phyloP scores from a whole-genome alignment of 2,888 invertebrate genomes.

The Hirtodrosophila trivittata region DNA sequence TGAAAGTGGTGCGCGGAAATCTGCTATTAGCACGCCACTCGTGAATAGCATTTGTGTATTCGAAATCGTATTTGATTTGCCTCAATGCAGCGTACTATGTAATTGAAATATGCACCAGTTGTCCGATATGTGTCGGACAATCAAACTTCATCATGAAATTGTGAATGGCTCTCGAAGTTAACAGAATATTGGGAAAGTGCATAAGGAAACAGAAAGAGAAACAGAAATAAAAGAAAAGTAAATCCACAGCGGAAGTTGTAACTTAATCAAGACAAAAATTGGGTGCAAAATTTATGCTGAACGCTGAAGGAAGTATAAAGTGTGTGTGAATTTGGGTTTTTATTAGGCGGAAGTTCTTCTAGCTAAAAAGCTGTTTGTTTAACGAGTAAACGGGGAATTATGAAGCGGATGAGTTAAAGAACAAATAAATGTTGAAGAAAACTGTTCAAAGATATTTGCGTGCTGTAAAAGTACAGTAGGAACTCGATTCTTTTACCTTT shows the following conservation, averaged over 20 bases:
- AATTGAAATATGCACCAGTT: conserved; percentile 29
- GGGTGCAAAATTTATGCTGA: conserved; percentile 17
- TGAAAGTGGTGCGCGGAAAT: conserved; percentile 46
- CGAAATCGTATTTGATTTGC: conserved; percentile 18
- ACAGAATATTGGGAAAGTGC: conserved; percentile 1
- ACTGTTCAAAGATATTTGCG: no score
- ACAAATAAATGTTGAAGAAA: no score
- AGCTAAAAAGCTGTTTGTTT: no score
- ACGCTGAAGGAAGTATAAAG: conserved; percentile 14
- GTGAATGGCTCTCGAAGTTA: conserved; percentile 10
- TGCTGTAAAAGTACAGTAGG: no score
- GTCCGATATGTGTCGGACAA: background rate
- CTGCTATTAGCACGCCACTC: conserved; percentile 50
- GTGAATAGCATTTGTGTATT: conserved; percentile 34
- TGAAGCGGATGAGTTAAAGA: no score
- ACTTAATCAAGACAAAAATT: conserved; percentile 21
- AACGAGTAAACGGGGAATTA: no score
- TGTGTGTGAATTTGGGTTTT: conserved; percentile 15
- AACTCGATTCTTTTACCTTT: no score
- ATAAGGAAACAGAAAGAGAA: background rate
- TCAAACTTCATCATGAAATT: conserved; percentile 14
- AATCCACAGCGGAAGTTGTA: conserved; percentile 36
- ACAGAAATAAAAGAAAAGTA: conserved; percentile 2
- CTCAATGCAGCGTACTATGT: conserved; percentile 14
- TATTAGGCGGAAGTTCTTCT: conserved; percentile 19